phyloP scores from a whole-genome alignment of 2,113 vertebrate species.

The Muntiacus muntjak region DNA sequence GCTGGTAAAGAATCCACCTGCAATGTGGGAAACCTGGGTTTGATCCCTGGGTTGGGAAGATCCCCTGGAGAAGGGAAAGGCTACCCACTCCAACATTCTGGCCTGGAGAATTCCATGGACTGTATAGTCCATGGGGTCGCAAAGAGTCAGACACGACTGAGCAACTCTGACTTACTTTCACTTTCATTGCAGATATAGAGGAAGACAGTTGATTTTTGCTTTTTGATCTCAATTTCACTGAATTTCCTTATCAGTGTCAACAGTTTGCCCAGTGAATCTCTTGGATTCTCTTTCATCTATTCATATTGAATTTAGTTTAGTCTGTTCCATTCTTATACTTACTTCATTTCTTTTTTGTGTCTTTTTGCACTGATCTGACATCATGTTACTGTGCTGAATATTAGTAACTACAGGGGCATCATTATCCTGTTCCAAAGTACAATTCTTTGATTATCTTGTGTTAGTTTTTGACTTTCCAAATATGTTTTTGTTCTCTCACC shows the following conservation, averaged over 20 bases:
- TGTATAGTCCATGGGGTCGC: rapidly evolving
- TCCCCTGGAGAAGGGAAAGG: not conserved
- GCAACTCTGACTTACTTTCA: not conserved
- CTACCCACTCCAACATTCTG: not conserved
- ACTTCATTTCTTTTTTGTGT: not conserved
- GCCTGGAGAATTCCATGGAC: not conserved
- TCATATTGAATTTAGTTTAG: not conserved
- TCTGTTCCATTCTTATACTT: not conserved
- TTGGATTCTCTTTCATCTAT: not conserved
- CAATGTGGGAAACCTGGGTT: not conserved
- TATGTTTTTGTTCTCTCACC: not conserved
- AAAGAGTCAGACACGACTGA: not conserved
- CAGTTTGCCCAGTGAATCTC: not conserved
- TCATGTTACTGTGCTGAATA: not conserved
- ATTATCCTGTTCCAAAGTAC: not conserved
- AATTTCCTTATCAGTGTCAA: not conserved
- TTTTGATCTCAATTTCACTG: not conserved
- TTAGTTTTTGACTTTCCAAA: slow-evolving; percentile 27
- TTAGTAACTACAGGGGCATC: not conserved
- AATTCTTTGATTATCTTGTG: not conserved
- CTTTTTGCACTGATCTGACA: not conserved
- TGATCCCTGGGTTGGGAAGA: not conserved
- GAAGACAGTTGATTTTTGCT: not conserved
- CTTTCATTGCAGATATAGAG: not conserved
- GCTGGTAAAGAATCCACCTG: not conserved